phyloP scores from a whole-genome alignment of 2,113 vertebrate genomes.

The Alligator mississippiensis region DNA sequence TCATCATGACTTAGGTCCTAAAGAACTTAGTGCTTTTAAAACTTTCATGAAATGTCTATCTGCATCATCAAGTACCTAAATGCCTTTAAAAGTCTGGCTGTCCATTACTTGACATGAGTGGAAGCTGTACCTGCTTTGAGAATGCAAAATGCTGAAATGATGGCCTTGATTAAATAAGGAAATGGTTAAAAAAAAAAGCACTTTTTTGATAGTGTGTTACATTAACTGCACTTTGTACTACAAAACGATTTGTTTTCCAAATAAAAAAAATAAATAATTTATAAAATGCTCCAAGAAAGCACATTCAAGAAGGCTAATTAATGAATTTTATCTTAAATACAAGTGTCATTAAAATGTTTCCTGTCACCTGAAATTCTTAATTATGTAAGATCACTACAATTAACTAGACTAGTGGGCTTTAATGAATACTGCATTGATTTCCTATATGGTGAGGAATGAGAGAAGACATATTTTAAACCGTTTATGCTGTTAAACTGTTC shows the following conservation, averaged over 20 bases:
- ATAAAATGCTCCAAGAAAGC: conserved; percentile 29
- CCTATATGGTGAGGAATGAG: neutral
- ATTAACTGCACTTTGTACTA: conserved; percentile 12
- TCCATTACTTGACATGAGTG: neutral
- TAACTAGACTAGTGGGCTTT: conserved; percentile 29
- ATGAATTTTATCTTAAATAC: conserved; percentile 54
- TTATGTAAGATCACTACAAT: conserved; percentile 46
- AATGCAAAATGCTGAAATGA: neutral
- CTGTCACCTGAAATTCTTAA: conserved; percentile 51
- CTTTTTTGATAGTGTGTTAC: neutral
- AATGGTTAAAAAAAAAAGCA: neutral
- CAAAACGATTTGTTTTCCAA: conserved; percentile 5
- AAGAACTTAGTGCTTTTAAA: neutral
- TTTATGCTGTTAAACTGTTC: neutral
- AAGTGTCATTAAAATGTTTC: conserved; percentile 65
- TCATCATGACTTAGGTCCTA: too few relatives aligned
- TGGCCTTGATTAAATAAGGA: neutral
- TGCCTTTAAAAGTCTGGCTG: neutral
- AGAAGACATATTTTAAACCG: conserved; percentile 28
- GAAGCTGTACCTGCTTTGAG: neutral
- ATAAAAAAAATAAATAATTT: conserved; percentile 6
- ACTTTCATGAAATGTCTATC: neutral
- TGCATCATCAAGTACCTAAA: neutral
- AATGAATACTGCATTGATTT: conserved; percentile 60
- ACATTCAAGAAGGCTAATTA: conserved; percentile 49